A percentile compares a stretch with the other conserved stretches of the same genome.
These are phyloP conservation scores for Seriola dumerili DNA, from an alignment of 2,113 vertebrate species.

Conservation along the genomic window DNA sequence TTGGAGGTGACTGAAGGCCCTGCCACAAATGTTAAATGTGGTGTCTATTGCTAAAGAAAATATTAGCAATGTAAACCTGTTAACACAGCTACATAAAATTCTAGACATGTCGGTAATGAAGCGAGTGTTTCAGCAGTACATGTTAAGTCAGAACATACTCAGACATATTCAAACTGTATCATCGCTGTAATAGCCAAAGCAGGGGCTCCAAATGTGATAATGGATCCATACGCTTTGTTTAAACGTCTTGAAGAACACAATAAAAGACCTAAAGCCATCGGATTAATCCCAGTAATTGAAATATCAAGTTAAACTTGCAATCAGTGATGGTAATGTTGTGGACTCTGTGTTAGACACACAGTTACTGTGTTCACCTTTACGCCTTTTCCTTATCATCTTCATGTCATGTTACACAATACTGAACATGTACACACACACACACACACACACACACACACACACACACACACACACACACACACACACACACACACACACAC, in stretches of 20 bases:
- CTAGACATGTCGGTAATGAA: neutral
- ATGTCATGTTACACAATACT: constrained; percentile 40
- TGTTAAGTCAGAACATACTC: neutral
- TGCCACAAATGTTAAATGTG: too few relatives aligned
- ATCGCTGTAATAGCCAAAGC: neutral
- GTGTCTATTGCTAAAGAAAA: neutral
- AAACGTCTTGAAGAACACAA: neutral
- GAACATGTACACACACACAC: constrained; percentile 6
- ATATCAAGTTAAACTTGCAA: neutral
- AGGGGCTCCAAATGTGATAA: too few relatives aligned
- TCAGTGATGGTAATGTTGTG: neutral
- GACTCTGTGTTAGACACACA: neutral
- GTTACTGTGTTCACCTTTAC: constrained; percentile 36
- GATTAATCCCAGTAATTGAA: neutral
- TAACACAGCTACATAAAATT: neutral
- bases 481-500: neutral
- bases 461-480: neutral
- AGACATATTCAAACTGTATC: neutral
- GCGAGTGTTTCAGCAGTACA: neutral
- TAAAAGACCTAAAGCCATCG: neutral
- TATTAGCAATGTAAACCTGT: neutral
- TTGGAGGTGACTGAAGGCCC: neutral
- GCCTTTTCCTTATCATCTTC: constrained; percentile 35
- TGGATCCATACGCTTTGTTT: neutral
- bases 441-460: neutral